phyloP scores from a whole-genome alignment of 1,140 invertebrate genomes.

The Drosophila pseudoobscura region DNA sequence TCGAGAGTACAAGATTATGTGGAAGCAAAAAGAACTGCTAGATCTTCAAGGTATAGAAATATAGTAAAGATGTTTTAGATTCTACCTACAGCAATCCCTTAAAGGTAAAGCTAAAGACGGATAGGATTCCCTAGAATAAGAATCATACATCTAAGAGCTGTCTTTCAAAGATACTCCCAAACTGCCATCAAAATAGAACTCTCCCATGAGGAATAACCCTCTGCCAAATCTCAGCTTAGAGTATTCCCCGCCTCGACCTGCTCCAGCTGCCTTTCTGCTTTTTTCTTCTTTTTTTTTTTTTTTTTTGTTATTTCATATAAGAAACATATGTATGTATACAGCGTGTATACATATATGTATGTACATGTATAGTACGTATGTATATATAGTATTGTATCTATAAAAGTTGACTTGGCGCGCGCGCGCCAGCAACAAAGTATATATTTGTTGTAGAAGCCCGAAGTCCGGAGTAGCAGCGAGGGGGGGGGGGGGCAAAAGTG shows the following conservation, averaged over 20 bases:
- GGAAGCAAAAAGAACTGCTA: no score
- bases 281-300: background rate
- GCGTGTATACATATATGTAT: conserved; percentile 17
- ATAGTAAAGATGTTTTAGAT: no score
- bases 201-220: no score
- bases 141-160: no score
- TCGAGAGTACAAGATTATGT: no score
- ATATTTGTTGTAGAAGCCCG: conserved; percentile 18
- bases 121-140: no score
- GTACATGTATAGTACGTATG: conserved; percentile 2
- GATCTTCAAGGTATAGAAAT: no score
- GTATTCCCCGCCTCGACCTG: background rate
- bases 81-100: no score
- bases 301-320: conserved; percentile 33
- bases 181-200: no score
- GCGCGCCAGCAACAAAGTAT: conserved; percentile 61
- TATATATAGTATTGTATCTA: conserved; percentile 34
- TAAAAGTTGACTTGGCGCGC: conserved; percentile 72
- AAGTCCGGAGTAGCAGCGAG: background rate
- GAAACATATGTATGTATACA: conserved; percentile 8
- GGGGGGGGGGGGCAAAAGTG: conserved; percentile 44
- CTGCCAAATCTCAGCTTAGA: background rate
- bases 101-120: no score
- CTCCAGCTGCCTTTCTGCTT: no score
- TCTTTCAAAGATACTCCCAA: no score